Evolutionary conservation across 2,113 vertebrate genomes (phyloP), one percentile per base, ranked within the genome.

Genomic region (Neolamprologus kungweensis): DNA sequence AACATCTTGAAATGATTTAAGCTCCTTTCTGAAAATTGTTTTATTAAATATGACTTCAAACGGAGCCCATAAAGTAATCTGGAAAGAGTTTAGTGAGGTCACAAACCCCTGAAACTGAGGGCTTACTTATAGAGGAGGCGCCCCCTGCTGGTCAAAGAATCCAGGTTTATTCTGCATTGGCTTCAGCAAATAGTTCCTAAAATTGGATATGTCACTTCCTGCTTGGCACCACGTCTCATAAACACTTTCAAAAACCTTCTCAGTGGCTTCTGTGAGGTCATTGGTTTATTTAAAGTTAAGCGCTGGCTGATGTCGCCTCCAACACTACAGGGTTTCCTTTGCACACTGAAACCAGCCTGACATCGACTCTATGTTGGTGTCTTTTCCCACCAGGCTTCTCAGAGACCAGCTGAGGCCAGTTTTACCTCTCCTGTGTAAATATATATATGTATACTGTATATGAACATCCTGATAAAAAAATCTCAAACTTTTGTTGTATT

Each of bases 401-500:
- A 95, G 92, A 93, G 85, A 93, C 94, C 95, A 89, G 92, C 94
- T 94, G 94, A 94, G 89, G 37, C 83, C 88, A 82, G 35, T 42
- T 83, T 63, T 54, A 65, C 31, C 37, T 26, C 21, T 71, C 54
- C 40, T 21, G 13, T 13, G 51, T 23, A 31, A 26, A 65, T 87
- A 82, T 68, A 75, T 37, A 21, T 78, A 60, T 33, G 60, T 21
- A 65, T 37, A 65, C 60, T 37, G 33, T 8, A 63, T 82, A 79
- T 83, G 85, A 84, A 85, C 85, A 84, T 87, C 58, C 75, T 51
- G 73, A 75, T 54, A 47, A 88, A 88, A 86, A 71, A 71, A 57
- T 68, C 51, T 35, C n/a, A 75, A 81, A 54, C 47, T 45, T 71
- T 51, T 81, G 37, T 63, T 23, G 14, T 33, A 80, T 60, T 55